These are phyloP conservation scores for Epizoanthus ramosus DNA, from an alignment of 92 coral and sea anemone species.

Conservation along the genomic window DNA sequence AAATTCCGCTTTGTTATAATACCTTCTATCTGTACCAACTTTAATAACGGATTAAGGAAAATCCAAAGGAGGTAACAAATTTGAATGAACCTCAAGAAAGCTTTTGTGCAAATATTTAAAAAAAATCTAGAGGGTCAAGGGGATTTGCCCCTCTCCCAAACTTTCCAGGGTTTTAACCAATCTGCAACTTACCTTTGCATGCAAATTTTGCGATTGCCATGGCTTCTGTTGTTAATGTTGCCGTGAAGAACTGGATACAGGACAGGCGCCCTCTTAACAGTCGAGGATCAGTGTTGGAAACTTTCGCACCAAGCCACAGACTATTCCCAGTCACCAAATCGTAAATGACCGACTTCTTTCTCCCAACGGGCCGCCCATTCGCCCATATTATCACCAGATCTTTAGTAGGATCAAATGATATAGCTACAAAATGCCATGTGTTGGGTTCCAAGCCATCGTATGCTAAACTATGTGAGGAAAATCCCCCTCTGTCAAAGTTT, in stretches of 20 bases:
- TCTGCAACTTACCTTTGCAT: constrained; percentile 4
- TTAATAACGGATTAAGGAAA: no score
- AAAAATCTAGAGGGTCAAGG: no score
- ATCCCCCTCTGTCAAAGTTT: no score
- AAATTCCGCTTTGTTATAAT: no score
- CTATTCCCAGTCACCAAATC: not conserved
- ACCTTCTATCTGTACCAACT: no score
- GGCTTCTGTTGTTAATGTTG: constrained; percentile 18
- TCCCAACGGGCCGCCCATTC: constrained; percentile 1
- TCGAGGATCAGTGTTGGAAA: not conserved
- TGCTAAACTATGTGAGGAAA: not conserved
- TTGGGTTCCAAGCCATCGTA: constrained; percentile 16
- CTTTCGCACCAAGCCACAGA: constrained; percentile 27
- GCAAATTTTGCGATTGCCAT: constrained; percentile 17
- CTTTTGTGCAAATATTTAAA: no score
- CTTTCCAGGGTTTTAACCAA: no score
- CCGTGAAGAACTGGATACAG: constrained; percentile 34
- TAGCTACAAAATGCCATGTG: constrained; percentile 2
- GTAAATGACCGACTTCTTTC: not conserved
- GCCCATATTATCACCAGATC: constrained; percentile 9
- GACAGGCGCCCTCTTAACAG: constrained; percentile 8
- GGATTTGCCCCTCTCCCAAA: no score
- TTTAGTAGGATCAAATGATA: not conserved
- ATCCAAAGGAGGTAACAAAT: no score
- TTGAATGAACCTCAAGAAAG: no score